Evolutionary conservation across 2,113 vertebrate genomes (phyloP).

Genomic region (Gallinago paraguaiae): DNA sequence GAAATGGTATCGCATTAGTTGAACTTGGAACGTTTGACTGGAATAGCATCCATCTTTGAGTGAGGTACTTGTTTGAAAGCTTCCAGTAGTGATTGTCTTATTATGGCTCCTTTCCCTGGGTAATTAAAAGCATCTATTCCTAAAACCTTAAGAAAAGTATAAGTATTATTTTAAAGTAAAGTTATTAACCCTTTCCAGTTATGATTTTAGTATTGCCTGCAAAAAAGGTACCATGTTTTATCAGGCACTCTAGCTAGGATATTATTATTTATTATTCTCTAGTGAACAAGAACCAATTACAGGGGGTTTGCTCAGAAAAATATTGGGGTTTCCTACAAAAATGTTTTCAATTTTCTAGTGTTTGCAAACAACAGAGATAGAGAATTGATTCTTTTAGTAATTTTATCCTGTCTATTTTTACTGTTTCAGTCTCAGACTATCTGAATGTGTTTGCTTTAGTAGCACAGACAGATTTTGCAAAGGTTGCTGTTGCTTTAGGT

Average conservation of each 20-base stretch:
- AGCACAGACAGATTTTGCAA: not conserved
- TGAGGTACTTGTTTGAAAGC: conserved; percentile 13
- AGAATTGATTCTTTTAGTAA: not conserved
- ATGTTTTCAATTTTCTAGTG: not conserved
- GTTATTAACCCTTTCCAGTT: not conserved
- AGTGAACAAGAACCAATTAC: not conserved
- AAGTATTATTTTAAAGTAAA: conserved; percentile 4
- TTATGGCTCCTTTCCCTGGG: not conserved
- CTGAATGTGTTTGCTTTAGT: conserved; percentile 3
- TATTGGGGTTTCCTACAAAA: not conserved
- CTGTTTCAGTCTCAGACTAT: not conserved
- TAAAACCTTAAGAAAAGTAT: not conserved
- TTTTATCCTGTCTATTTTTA: not conserved
- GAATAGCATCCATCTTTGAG: conserved; percentile 24
- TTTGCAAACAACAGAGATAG: not conserved
- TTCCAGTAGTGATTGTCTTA: not conserved
- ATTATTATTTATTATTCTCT: not conserved
- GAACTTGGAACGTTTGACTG: not conserved
- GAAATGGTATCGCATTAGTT: not conserved
- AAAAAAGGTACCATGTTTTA: not conserved
- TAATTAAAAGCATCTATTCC: conserved; percentile 28
- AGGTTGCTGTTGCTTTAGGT: not conserved
- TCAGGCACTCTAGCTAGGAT: not conserved
- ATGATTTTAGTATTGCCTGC: not conserved
- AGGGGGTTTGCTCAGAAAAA: not conserved